A percentile compares a stretch with the other conserved stretches of the same genome.
Evolutionary conservation across 1,140 invertebrate genomes (phyloP).

Genomic region (Conopomorpha cramerella): DNA sequence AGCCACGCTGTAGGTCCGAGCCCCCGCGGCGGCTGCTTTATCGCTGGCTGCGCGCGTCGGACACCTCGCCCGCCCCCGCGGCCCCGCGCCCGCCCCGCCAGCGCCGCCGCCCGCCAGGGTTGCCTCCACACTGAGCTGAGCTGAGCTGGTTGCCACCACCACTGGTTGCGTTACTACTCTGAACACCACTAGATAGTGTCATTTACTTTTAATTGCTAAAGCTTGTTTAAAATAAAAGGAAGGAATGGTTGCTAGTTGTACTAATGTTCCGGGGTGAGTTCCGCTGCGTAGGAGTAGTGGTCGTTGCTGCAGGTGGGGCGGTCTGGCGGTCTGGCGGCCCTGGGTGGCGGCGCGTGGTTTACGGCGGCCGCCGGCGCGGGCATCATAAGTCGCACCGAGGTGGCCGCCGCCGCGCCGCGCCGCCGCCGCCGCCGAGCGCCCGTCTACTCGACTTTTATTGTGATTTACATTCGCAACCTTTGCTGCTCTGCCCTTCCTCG

Average conservation of each 20-base stretch:
- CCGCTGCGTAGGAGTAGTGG: too few species aligned
- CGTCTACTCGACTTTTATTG: conserved; percentile 49
- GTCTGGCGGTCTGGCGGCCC: too few species aligned
- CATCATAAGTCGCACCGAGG: conserved; percentile 37
- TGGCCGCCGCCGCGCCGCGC: conserved; percentile 20
- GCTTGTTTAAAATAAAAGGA: too few species aligned
- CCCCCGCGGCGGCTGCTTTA: conserved; percentile 51
- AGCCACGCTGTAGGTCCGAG: conserved; percentile 35
- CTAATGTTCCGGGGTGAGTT: too few species aligned
- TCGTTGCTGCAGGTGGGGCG: too few species aligned
- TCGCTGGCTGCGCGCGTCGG: conserved; percentile 44
- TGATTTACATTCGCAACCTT: conserved; percentile 42
- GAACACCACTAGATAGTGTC: too few species aligned
- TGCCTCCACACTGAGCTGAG: conserved; percentile 15
- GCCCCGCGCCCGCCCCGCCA: too few species aligned
- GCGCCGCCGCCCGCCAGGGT: conserved; percentile 21
- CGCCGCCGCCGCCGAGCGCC: conserved; percentile 27
- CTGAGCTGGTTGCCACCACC: too few species aligned
- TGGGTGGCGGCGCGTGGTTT: too few species aligned
- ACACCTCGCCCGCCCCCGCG: conserved; percentile 34
- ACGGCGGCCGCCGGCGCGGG: conserved; percentile 24
- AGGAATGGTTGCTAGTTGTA: too few species aligned
- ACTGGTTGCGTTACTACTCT: too few species aligned
- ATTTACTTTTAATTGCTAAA: too few species aligned
- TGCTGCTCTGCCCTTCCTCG: conserved; percentile 9